A percentile compares a stretch with the other conserved stretches of the same genome.
These are phyloP conservation scores for Hippocampus comes DNA, from an alignment of 2,113 vertebrate species.

Conservation along the genomic window DNA sequence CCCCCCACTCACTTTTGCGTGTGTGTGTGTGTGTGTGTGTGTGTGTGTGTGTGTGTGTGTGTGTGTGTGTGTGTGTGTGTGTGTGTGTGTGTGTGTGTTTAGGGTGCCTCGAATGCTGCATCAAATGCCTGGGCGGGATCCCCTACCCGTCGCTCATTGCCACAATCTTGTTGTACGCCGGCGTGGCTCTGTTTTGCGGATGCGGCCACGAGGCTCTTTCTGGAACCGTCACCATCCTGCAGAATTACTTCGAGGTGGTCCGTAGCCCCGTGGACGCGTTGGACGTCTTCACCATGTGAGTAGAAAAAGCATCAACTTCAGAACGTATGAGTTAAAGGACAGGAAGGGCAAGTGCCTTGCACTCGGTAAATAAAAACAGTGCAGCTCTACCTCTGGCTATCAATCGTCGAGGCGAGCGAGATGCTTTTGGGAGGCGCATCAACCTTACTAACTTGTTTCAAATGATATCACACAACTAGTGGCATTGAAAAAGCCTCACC, in stretches of 20 bases:
- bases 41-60: neutral
- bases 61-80: neutral
- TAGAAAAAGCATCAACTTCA: neutral
- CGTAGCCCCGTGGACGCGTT: constrained; percentile 86
- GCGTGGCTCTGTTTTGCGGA: constrained; percentile 95
- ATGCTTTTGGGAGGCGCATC: neutral
- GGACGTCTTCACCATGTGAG: constrained; percentile 97
- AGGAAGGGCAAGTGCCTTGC: neutral
- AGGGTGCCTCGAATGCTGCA: constrained; percentile 98
- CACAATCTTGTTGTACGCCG: constrained; percentile 95
- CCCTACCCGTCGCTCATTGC: constrained; percentile 94
- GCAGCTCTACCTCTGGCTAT: neutral
- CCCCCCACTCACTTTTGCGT: neutral
- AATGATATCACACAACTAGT: no score
- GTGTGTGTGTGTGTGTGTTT: constrained; percentile 4
- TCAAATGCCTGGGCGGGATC: constrained; percentile 98
- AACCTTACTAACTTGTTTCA: no score
- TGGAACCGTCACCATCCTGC: constrained; percentile 94
- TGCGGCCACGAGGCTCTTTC: constrained; percentile 96
- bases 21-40: neutral
- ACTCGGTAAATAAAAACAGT: neutral
- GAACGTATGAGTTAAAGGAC: neutral
- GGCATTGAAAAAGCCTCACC: no score
- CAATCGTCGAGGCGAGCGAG: neutral
- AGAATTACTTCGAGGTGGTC: constrained; percentile 96